Conservation (phyloP, 2,888 invertebrate genomes). For the Cerceris rybyensis region DNA sequence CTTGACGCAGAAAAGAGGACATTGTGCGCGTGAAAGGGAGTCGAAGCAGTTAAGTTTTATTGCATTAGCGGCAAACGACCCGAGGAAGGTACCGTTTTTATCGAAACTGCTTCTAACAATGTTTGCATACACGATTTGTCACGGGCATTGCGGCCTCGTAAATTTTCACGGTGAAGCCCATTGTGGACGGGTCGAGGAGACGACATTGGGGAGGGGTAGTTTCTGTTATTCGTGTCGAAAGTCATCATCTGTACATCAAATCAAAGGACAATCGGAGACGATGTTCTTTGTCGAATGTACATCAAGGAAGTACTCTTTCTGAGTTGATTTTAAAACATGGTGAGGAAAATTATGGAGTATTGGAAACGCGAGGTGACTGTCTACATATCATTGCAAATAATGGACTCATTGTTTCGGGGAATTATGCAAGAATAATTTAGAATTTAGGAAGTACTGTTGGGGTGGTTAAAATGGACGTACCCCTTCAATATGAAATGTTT, state of each 20-base stretch:
- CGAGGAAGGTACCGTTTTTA: conserved; percentile 74
- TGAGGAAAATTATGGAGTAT: too few species aligned
- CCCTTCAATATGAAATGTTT: too few species aligned
- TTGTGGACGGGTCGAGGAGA: conserved; percentile 2
- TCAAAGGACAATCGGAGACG: not conserved
- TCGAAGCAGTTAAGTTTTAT: conserved; percentile 78
- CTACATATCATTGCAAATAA: too few species aligned
- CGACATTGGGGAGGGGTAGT: conserved; percentile 38
- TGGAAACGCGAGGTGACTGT: too few species aligned
- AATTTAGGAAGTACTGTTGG: too few species aligned
- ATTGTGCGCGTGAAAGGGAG: conserved; percentile 46
- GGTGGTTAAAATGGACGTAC: too few species aligned
- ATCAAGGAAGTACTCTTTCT: too few species aligned
- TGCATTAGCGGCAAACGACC: conserved; percentile 61
- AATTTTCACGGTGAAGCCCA: conserved; percentile 72
- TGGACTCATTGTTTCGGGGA: too few species aligned
- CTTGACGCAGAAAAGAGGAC: conserved; percentile 13
- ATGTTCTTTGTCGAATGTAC: too few species aligned
- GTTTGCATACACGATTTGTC: conserved; percentile 80
- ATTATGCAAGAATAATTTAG: too few species aligned
- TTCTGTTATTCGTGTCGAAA: not conserved
- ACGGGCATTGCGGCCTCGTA: conserved; percentile 77
- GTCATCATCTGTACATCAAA: not conserved
- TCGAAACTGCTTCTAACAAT: conserved; percentile 72
- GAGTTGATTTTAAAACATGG: too few species aligned